Percentiles rank a stretch among this genome's conserved stretches.
Conservation (phyloP, 2,888 invertebrate genomes). For the Erebia aethiops region DNA sequence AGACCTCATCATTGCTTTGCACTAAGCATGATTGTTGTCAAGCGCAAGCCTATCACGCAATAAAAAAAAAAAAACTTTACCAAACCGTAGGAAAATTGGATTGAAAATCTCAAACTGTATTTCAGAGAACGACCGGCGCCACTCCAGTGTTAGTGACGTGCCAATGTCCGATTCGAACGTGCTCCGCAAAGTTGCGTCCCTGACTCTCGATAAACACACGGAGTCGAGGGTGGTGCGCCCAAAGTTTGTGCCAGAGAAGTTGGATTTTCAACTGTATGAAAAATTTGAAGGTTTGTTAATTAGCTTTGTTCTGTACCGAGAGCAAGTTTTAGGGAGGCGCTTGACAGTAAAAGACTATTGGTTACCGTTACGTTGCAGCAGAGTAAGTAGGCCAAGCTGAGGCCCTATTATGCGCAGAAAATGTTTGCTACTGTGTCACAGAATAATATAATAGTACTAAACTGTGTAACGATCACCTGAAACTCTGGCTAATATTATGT, state of each 20-base stretch:
- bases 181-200: slow-evolving; percentile 91
- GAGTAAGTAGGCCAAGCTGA: too few species aligned
- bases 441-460: too few species aligned
- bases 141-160: slow-evolving; percentile 80
- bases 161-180: slow-evolving; percentile 85
- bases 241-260: slow-evolving; percentile 92
- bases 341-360: too few species aligned
- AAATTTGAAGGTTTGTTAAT: slow-evolving; percentile 92
- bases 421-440: too few species aligned
- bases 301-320: not conserved
- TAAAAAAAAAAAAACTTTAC: too few species aligned
- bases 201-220: slow-evolving; percentile 88
- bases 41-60: too few species aligned
- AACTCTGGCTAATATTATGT: too few species aligned
- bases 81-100: not conserved
- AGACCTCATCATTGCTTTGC: too few species aligned
- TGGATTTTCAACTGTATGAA: slow-evolving; percentile 93
- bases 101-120: not conserved
- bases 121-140: slow-evolving; percentile 65
- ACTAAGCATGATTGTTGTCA: too few species aligned
- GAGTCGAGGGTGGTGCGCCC: slow-evolving; percentile 87
- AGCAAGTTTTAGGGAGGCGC: not conserved
- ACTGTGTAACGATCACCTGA: too few species aligned
- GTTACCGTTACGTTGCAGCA: too few species aligned
- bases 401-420: too few species aligned